Base-by-base conservation (phyloP, 2,797 vertebrate genomes). In the Catostomus latipinnis region DNA sequence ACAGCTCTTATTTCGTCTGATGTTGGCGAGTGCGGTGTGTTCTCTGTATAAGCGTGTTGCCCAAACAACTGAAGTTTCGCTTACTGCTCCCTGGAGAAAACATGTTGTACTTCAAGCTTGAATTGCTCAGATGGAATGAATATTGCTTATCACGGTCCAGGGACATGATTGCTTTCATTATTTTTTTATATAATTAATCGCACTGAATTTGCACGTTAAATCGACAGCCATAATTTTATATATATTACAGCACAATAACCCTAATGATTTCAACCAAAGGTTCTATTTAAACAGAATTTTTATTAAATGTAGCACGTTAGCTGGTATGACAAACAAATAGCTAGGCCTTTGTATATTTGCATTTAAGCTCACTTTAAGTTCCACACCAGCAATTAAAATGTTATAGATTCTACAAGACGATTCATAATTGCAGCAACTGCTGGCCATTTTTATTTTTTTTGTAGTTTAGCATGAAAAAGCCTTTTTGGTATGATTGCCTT, bases 181-280 rank as follows among this genome's bases (percentile, higher is more conserved):
- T 22, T 22, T 22, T 22, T 22, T 22, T 22, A 22, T 22, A 22
- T 22, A 22, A 22, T 22, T 22, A 22, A 22, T 22, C 22, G 22
- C 22, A 3, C 22, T 22, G 22, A 22, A 22, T 22, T 22, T 2
- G 0, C 1, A 3, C 2, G 22, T 22, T 22, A 22, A 22, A 22
- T 22, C 22, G 22, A 22, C 22, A 22, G 22, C 22, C 22, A 1
- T 22, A 22, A 22, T 45, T 43, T 16, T 14, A 57, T 16, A 4
- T 16, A 56, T 7, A 16, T 57, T 57, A 12, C 18, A 6, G 8
- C 3, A 0, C 6, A 34, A 18, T n/a, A 46, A 8, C 6, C 12
- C 12, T 13, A 63, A 78, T 9, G 1, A 34, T 54, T 78, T 60
- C 5, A 71, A 57, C 43, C 12, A n/a, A 57, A 67, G 16, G 43